Conservation (phyloP, 2,888 invertebrate species). For the Melinaea menophilus region DNA sequence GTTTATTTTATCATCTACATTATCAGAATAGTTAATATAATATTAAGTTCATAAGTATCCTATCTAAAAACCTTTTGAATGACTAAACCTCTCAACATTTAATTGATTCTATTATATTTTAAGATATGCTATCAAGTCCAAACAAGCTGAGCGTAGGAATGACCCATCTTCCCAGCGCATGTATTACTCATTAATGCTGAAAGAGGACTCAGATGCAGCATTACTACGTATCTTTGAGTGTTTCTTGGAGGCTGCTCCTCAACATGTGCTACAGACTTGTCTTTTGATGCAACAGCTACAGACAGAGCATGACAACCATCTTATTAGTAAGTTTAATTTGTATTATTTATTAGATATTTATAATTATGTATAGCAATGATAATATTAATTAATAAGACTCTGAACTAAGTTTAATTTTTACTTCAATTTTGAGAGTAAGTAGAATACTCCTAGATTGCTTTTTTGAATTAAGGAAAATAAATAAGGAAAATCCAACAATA, state of each 20-base stretch:
- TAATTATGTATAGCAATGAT: neutral
- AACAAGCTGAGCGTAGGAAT: conserved; percentile 77
- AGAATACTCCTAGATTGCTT: no score
- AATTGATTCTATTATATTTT: neutral
- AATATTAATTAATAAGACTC: neutral
- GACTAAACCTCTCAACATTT: neutral
- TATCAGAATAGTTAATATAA: no score
- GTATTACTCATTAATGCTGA: conserved; percentile 85
- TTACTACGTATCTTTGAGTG: conserved; percentile 87
- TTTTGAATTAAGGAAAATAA: no score
- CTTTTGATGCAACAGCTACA: conserved; percentile 78
- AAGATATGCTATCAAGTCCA: conserved; percentile 81
- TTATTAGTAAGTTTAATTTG: conserved; percentile 66
- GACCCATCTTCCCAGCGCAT: conserved; percentile 79
- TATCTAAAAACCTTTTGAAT: no score
- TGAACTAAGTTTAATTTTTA: neutral
- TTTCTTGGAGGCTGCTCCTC: conserved; percentile 89
- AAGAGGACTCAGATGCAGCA: conserved; percentile 89
- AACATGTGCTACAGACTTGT: conserved; percentile 85
- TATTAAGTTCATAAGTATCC: no score
- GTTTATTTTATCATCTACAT: no score
- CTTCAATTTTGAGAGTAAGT: no score
- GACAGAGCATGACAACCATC: conserved; percentile 51
- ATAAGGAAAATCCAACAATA: no score
- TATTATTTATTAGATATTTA: neutral